Evolutionary conservation across 2,797 vertebrate species (phyloP).

Genomic region (Otolemur crassicaudatus): DNA sequence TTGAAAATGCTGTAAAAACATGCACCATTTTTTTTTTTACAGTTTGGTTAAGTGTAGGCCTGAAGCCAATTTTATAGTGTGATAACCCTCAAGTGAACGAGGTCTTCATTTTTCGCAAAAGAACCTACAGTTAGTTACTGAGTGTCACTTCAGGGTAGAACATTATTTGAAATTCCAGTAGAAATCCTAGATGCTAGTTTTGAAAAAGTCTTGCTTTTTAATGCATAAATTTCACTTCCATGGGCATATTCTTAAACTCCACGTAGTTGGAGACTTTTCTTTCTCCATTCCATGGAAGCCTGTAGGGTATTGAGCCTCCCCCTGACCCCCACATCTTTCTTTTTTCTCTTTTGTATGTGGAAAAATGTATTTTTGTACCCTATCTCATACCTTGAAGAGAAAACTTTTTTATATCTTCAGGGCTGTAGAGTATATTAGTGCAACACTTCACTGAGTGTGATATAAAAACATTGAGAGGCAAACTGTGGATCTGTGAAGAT

Average conservation of each 20-base stretch:
- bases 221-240: background rate
- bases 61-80: background rate
- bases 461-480: background rate
- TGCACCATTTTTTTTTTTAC: background rate
- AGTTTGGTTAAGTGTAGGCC: background rate
- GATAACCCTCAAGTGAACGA: background rate
- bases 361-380: constrained; percentile 79
- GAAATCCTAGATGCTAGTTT: background rate
- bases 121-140: background rate
- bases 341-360: constrained; percentile 72
- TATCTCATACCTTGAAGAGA: constrained; percentile 41
- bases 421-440: background rate
- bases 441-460: background rate
- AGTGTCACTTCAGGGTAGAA: background rate
- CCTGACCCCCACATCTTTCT: background rate
- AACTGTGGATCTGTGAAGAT: background rate
- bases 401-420: constrained; percentile 16
- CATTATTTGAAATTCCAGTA: background rate
- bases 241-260: background rate
- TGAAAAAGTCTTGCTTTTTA: background rate
- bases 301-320: background rate
- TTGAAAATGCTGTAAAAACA: background rate
- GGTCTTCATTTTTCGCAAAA: background rate
- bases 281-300: background rate
- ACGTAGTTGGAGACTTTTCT: too few species aligned